Base-by-base conservation (phyloP, 37 sponge, comb jelly and placozoan species). In the Bolinopsis microptera region DNA sequence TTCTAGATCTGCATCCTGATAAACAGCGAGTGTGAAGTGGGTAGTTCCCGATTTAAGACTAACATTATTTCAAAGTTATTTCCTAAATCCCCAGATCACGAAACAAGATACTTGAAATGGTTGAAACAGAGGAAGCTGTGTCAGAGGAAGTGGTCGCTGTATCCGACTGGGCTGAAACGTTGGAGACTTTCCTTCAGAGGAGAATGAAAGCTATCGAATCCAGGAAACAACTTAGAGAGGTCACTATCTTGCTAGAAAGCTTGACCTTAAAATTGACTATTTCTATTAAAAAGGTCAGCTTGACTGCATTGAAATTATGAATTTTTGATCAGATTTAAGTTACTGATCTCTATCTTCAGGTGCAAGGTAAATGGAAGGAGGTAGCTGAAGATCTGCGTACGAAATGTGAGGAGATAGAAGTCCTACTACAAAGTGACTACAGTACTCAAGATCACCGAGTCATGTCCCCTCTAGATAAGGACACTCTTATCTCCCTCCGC, bases 281-380 rank as follows among this genome's bases (percentile, higher is more conserved):
- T n/a, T n/a, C n/a, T n/a, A n/a, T n/a, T n/a, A n/a, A n/a, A n/a
- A n/a, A n/a, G n/a, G n/a, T n/a, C n/a, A n/a, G n/a, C n/a, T n/a
- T n/a, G n/a, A n/a, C n/a, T n/a, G n/a, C n/a, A n/a, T n/a, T n/a
- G n/a, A n/a, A n/a, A n/a, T n/a, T n/a, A n/a, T n/a, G n/a, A n/a
- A n/a, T n/a, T n/a, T n/a, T n/a, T n/a, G n/a, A n/a, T n/a, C n/a
- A n/a, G n/a, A n/a, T n/a, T n/a, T n/a, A n/a, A n/a, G n/a, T n/a
- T n/a, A n/a, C n/a, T n/a, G n/a, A n/a, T n/a, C n/a, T n/a, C n/a
- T n/a, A n/a, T n/a, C n/a, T 48, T 40, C 41, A 86, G 61, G 61
- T 86, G 13, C 61, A 41, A 86, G 90, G 27, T 5, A 86, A 86
- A 48, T 86, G 90, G 90, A 28, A 38, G 90, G 90, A 86, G 27